Evolutionary conservation across 2,888 invertebrate genomes (phyloP).

Genomic region (Rhynchonema sp.): DNA sequence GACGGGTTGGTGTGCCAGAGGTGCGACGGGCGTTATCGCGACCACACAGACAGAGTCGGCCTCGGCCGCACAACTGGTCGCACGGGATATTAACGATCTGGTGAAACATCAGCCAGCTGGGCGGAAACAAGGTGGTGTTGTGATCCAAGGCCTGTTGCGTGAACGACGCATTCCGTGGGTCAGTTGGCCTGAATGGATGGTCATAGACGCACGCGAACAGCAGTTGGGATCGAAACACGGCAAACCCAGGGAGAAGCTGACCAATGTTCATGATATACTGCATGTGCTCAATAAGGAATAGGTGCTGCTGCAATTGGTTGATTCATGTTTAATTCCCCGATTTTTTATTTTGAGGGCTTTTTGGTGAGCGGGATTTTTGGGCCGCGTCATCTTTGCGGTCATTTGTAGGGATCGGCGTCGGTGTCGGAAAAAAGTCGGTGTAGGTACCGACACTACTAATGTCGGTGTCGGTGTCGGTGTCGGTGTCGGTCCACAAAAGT

Average conservation of each 20-base stretch:
- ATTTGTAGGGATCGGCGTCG: no score
- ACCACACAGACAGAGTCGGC: constrained; percentile 5
- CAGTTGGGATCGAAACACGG: neutral
- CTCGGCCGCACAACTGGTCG: neutral
- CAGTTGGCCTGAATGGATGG: constrained; percentile 5
- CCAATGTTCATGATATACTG: neutral
- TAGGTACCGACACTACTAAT: no score
- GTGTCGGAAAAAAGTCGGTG: no score
- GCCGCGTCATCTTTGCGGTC: no score
- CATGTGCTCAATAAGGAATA: neutral
- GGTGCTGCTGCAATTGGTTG: no score
- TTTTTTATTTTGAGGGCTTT: no score
- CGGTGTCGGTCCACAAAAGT: no score
- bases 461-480: no score
- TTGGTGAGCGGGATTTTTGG: no score
- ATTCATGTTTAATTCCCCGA: no score
- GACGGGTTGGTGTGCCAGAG: constrained; percentile 7
- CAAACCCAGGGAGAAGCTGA: neutral
- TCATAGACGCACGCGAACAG: constrained; percentile 1
- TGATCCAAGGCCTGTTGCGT: neutral
- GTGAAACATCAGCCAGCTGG: neutral
- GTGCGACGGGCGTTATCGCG: constrained; percentile 5
- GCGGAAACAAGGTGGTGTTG: neutral
- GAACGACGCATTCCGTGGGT: constrained; percentile 1
- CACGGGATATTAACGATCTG: neutral